phyloP scores from a whole-genome alignment of 2,888 invertebrate genomes.

The Dolomedes plantarius region DNA sequence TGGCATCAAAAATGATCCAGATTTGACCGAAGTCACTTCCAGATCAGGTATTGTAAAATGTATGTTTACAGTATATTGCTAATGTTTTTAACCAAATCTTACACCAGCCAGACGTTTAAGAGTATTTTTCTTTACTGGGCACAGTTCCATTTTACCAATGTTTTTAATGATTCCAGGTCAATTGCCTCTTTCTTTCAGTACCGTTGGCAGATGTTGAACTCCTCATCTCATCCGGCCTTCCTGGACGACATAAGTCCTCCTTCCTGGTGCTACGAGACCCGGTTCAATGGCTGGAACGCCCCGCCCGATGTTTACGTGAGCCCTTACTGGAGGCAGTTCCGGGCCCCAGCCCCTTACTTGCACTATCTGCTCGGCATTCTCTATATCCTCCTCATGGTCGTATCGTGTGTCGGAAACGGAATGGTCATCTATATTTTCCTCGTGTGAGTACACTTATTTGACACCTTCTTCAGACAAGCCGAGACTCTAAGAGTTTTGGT shows the following conservation, averaged over 20 bases:
- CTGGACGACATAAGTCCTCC: slow-evolving; percentile 40
- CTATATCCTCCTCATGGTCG: slow-evolving; percentile 83
- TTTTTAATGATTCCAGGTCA: too few species aligned
- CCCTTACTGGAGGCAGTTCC: slow-evolving; percentile 87
- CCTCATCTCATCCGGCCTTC: neutral
- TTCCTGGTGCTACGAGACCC: slow-evolving; percentile 52
- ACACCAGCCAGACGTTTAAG: too few species aligned
- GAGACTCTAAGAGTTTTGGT: too few species aligned
- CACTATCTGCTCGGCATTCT: slow-evolving; percentile 87
- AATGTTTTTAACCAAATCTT: too few species aligned
- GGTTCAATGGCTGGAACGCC: slow-evolving; percentile 82
- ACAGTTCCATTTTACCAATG: too few species aligned
- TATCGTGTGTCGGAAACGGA: slow-evolving; percentile 87
- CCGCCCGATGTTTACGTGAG: slow-evolving; percentile 85
- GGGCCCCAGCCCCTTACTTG: slow-evolving; percentile 87
- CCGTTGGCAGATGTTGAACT: slow-evolving; percentile 45
- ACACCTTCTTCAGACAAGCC: too few species aligned
- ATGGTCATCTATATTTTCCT: slow-evolving; percentile 90
- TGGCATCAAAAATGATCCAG: too few species aligned
- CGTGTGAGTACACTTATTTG: slow-evolving; percentile 80
- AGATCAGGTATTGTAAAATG: too few species aligned
- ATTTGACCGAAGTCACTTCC: too few species aligned
- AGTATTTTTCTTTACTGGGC: too few species aligned
- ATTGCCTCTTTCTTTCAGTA: slow-evolving; percentile 24
- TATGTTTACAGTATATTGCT: too few species aligned